These are phyloP conservation scores for Anas platyrhynchos DNA, from an alignment of 2,113 vertebrate genomes.

Conservation along the genomic window DNA sequence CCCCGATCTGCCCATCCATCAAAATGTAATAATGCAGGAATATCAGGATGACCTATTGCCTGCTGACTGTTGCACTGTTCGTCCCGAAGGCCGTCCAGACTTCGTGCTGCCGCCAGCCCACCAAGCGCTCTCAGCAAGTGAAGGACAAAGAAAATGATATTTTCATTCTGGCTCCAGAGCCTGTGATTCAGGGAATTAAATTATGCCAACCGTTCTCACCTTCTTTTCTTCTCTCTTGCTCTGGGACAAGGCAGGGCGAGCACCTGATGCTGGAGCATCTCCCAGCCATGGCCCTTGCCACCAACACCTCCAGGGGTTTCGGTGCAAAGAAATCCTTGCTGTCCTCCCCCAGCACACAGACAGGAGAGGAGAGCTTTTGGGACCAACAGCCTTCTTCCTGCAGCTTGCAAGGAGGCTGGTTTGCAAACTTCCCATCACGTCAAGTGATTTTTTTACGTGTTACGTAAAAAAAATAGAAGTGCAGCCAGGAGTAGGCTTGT, in stretches of 20 bases:
- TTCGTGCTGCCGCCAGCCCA: fast-evolving
- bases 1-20: conserved; percentile 44
- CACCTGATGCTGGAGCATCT: background rate
- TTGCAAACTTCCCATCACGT: background rate
- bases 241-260: background rate
- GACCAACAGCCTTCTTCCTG: background rate
- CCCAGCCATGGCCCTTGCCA: background rate
- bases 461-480: background rate
- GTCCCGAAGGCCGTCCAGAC: background rate
- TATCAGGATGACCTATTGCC: background rate
- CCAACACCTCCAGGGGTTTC: no score
- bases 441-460: background rate
- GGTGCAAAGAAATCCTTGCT: fast-evolving
- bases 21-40: background rate
- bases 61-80: background rate
- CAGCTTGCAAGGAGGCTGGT: background rate
- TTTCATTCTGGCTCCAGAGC: background rate
- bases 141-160: background rate
- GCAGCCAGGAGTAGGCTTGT: background rate
- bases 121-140: fast-evolving
- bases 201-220: background rate
- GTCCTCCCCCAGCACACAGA: background rate
- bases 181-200: background rate
- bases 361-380: background rate
- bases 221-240: background rate